Percentiles rank a stretch among this genome's conserved stretches.
Conservation (phyloP, 2,797 vertebrate genomes). For the Aulostomus chinensis region DNA sequence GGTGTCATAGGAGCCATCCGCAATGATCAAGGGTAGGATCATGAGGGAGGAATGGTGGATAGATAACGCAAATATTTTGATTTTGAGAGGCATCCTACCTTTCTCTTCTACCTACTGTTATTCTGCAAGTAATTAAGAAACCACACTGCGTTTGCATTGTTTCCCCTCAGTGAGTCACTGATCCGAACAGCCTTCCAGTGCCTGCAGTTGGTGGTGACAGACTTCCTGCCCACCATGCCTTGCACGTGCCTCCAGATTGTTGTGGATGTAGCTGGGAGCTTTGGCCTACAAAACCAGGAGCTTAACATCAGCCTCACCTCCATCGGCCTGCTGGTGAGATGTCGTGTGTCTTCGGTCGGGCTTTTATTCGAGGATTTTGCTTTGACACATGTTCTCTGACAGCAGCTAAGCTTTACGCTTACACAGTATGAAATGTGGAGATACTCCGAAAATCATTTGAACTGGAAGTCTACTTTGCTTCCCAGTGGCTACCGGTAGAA, state of each 20-base stretch:
- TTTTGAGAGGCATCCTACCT: not conserved
- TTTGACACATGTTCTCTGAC: not conserved
- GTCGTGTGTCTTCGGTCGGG: not conserved
- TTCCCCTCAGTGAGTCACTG: conserved; percentile 87
- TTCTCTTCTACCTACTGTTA: not conserved
- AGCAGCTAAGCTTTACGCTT: too few relatives aligned
- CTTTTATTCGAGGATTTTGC: not conserved
- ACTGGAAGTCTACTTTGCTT: too few relatives aligned
- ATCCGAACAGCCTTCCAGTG: conserved; percentile 99
- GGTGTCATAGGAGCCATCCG: conserved; percentile 98
- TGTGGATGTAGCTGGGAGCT: conserved; percentile 97
- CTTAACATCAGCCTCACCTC: conserved; percentile 99
- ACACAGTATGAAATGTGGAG: too few relatives aligned
- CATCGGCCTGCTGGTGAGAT: conserved; percentile 93
- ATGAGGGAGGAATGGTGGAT: too few relatives aligned
- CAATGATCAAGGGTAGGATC: conserved; percentile 94
- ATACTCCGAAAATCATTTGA: too few relatives aligned
- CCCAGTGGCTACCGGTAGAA: too few relatives aligned
- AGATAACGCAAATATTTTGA: not conserved
- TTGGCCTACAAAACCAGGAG: conserved; percentile 98
- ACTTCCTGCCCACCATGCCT: conserved; percentile 99
- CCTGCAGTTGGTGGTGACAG: conserved; percentile 99
- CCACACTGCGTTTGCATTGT: not conserved
- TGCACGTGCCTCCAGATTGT: conserved; percentile 98
- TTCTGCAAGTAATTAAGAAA: not conserved